Percentiles rank a stretch among this genome's conserved stretches.
Conservation (phyloP, 2,888 invertebrate genomes). For the Ischnus inquisitorius region DNA sequence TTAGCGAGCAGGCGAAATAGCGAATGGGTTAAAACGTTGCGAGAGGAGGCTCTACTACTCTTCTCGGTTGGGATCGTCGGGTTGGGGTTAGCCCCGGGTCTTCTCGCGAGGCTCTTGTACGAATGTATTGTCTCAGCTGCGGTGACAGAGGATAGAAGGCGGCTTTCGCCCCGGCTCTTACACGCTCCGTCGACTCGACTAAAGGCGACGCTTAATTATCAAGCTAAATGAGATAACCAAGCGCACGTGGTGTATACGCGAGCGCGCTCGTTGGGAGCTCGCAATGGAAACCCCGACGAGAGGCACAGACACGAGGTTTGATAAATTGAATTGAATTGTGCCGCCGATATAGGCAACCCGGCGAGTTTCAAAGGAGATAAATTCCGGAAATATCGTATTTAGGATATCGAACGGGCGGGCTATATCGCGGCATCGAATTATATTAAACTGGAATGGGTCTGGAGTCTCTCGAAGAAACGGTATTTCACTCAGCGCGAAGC, state of each 20-base stretch:
- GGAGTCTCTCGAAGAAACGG: neutral
- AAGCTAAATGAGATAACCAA: conserved; percentile 75
- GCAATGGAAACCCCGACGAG: conserved; percentile 40
- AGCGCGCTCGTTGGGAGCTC: conserved; percentile 48
- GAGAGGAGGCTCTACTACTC: conserved; percentile 42
- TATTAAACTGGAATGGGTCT: neutral
- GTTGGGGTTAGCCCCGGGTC: conserved; percentile 55
- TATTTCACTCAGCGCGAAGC: conserved; percentile 8
- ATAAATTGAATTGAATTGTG: conserved; percentile 64
- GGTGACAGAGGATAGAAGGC: conserved; percentile 68
- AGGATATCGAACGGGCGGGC: neutral
- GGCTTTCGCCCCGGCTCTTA: conserved; percentile 67
- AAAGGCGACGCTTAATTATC: conserved; percentile 76
- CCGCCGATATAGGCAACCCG: conserved; percentile 39
- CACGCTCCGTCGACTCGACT: conserved; percentile 71
- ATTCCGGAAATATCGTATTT: conserved; percentile 48
- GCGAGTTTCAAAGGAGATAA: conserved; percentile 47
- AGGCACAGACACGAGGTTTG: conserved; percentile 35
- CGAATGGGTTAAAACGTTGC: conserved; percentile 57
- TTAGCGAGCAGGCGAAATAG: conserved; percentile 56
- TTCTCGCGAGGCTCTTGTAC: conserved; percentile 63
- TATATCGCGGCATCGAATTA: neutral
- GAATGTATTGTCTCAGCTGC: conserved; percentile 73
- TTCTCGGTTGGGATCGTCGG: conserved; percentile 50
- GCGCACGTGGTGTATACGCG: conserved; percentile 46